Conservation (phyloP, 1,140 invertebrate genomes). For the Lepidurus apus region DNA sequence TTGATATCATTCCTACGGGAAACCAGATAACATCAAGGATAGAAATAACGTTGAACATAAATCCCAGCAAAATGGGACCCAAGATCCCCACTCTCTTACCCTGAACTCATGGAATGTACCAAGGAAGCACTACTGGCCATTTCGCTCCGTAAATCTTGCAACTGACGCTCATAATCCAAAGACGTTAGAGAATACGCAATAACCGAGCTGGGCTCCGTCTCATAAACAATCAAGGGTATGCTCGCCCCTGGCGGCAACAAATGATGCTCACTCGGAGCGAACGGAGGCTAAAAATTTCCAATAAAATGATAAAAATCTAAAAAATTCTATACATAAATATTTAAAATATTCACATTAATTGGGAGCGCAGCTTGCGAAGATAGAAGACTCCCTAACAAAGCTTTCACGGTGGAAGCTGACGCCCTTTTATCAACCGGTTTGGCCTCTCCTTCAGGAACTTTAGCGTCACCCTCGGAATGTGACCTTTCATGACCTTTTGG, state of each 20-base stretch:
- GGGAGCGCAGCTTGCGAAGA: conserved; percentile 48
- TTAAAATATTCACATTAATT: conserved; percentile 48
- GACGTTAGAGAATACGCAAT: conserved; percentile 77
- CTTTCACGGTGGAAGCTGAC: conserved; percentile 55
- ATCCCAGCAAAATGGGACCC: background rate
- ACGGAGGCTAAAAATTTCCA: conserved; percentile 48
- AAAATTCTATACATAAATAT: background rate
- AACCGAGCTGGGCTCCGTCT: conserved; percentile 81
- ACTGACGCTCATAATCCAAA: conserved; percentile 59
- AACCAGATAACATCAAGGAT: background rate
- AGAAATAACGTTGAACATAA: background rate
- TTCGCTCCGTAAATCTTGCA: conserved; percentile 49
- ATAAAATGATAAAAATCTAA: conserved; percentile 25
- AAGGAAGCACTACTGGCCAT: background rate
- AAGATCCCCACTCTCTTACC: background rate
- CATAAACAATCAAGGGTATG: conserved; percentile 71
- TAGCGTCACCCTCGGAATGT: conserved; percentile 39
- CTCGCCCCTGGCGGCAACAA: conserved; percentile 50
- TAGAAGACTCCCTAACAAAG: conserved; percentile 61
- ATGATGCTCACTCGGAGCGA: conserved; percentile 60
- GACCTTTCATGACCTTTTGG: conserved; percentile 42
- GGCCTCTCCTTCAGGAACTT: conserved; percentile 17
- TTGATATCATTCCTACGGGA: background rate
- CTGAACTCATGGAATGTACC: conserved; percentile 3
- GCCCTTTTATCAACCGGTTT: conserved; percentile 37